Base-by-base conservation (phyloP, 2,888 invertebrate species). In the Branchipolynoe longqiensis region DNA sequence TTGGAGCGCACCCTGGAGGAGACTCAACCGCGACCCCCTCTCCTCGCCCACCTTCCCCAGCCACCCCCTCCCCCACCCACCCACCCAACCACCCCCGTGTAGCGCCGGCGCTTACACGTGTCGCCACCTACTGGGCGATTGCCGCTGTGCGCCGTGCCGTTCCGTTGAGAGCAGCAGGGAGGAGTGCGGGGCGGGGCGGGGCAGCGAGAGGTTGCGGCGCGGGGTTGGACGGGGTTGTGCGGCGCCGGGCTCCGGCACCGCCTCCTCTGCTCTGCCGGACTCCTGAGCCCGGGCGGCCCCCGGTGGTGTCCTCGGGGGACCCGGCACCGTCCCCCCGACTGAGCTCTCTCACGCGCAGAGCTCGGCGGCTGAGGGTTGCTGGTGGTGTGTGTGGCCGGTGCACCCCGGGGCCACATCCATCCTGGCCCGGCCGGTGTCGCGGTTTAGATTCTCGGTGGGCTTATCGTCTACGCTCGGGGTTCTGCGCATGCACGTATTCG, bases 401-500 rank as follows among this genome's bases (percentile, higher is more conserved):
- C 28, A 28, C 78, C 48, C 78, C 78, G 28, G 78, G 78, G 78
- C 48, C 41, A 78, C 78, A 78, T 78, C 78, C 78, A 78, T 78
- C 78, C 78, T 78, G 25, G 25, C 41, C 54, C 54, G 14, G 54
- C 12, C 54, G 54, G 22, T 54, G n/a, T n/a, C n/a, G n/a, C n/a
- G n/a, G n/a, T n/a, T n/a, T n/a, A n/a, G n/a, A n/a, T n/a, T n/a
- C n/a, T n/a, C n/a, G n/a, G n/a, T n/a, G n/a, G n/a, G n/a, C n/a
- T n/a, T n/a, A n/a, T n/a, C n/a, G n/a, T n/a, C n/a, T n/a, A n/a
- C n/a, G n/a, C n/a, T n/a, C n/a, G n/a, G n/a, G n/a, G n/a, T n/a
- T n/a, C n/a, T n/a, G n/a, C n/a, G n/a, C n/a, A n/a, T n/a, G n/a
- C n/a, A n/a, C n/a, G n/a, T n/a, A n/a, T n/a, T n/a, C n/a, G n/a